These are phyloP conservation scores for Galemys pyrenaicus DNA, from an alignment of 2,113 vertebrate species.

Conservation along the genomic window DNA sequence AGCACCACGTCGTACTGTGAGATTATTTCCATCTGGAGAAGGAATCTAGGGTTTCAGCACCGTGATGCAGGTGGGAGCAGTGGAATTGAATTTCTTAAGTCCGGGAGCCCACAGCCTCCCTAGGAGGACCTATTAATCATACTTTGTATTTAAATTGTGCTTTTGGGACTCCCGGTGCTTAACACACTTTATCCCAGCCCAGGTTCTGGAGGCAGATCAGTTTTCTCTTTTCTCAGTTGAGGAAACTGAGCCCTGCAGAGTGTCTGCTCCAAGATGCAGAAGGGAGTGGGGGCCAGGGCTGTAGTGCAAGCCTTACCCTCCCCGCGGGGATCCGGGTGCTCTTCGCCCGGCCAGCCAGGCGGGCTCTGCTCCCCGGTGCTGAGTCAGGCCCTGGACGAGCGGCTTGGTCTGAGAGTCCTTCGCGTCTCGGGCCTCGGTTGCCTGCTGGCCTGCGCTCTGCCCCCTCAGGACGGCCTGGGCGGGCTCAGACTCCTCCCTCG, in stretches of 20 bases:
- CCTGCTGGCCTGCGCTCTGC: neutral
- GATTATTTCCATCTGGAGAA: neutral
- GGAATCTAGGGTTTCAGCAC: neutral
- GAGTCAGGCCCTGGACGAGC: neutral
- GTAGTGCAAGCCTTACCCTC: neutral
- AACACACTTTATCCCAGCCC: accelerated
- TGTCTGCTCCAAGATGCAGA: too few relatives aligned
- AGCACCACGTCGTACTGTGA: accelerated
- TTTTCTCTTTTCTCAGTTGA: neutral
- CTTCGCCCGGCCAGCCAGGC: neutral
- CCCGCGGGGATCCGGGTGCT: neutral
- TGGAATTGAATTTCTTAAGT: neutral
- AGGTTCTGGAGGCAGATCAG: neutral
- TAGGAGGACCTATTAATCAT: neutral
- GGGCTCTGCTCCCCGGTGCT: neutral
- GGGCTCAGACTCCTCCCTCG: too few relatives aligned
- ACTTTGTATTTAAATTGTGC: neutral
- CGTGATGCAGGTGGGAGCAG: neutral
- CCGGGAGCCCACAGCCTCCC: neutral
- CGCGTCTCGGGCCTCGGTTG: neutral
- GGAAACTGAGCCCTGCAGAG: neutral
- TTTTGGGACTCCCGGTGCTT: neutral
- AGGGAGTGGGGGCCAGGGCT: neutral
- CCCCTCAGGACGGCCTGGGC: too few relatives aligned
- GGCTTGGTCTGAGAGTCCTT: too few relatives aligned